A percentile compares a stretch with the other conserved stretches of the same genome.
These are phyloP conservation scores for Taxidea taxus DNA, from an alignment of 2,113 vertebrate species.

Conservation along the genomic window DNA sequence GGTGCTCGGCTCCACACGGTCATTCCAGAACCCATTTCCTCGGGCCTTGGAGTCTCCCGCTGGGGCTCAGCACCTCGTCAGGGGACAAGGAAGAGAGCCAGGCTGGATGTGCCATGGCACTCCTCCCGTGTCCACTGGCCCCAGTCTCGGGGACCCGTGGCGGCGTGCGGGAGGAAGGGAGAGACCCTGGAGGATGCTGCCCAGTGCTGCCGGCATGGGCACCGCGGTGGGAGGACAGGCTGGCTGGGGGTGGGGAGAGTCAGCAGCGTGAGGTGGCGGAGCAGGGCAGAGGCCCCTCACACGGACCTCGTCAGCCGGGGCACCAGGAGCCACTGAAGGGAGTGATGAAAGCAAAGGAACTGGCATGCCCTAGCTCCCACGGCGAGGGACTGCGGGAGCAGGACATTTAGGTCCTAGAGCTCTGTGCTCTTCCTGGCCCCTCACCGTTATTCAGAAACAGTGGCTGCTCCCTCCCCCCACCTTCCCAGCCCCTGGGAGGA, in stretches of 20 bases:
- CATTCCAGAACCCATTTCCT: neutral
- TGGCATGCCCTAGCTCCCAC: accelerated
- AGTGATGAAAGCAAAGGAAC: accelerated
- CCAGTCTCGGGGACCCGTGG: accelerated
- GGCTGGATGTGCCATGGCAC: neutral
- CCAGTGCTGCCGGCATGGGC: accelerated
- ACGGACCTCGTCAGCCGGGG: neutral
- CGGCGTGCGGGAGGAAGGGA: neutral
- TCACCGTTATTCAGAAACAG: accelerated
- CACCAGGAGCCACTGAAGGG: accelerated
- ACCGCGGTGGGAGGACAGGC: accelerated
- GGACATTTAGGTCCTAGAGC: accelerated
- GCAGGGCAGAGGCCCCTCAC: accelerated
- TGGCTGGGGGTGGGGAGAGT: too few species aligned
- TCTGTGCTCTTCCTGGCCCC: accelerated
- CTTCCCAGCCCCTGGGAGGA: neutral
- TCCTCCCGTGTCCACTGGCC: accelerated
- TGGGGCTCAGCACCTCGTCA: neutral
- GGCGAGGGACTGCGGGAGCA: accelerated
- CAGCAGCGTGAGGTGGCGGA: accelerated
- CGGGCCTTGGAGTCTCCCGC: neutral
- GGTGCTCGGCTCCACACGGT: accelerated
- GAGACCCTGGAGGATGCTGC: neutral
- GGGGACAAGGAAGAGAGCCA: neutral
- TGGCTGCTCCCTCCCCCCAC: accelerated